Evolutionary conservation across 1,140 invertebrate species (phyloP).

Genomic region (Marisa cornuarietis): DNA sequence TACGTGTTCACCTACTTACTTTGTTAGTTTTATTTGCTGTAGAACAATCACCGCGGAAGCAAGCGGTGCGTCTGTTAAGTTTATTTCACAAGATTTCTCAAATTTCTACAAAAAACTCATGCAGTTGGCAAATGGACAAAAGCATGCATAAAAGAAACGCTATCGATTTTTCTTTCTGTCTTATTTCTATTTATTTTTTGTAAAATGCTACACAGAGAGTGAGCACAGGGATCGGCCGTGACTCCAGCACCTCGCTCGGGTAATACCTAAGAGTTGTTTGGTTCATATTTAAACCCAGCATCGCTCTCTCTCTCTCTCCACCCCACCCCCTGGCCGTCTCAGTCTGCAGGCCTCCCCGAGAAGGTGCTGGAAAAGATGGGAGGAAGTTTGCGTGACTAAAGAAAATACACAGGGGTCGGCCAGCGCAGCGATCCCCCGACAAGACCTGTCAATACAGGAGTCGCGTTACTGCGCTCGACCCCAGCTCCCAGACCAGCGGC

Average conservation of each 20-base stretch:
- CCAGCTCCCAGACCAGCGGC: no score
- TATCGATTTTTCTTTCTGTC: no score
- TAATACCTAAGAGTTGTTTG: not conserved
- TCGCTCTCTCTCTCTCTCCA: not conserved
- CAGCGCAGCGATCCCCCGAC: conserved; percentile 7
- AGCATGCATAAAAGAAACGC: not conserved
- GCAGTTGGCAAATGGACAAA: not conserved
- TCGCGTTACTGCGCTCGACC: not conserved
- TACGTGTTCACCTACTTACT: no score
- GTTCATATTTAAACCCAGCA: not conserved
- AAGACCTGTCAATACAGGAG: conserved; percentile 16
- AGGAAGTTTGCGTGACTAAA: conserved; percentile 19
- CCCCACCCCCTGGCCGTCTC: not conserved
- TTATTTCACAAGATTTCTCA: no score
- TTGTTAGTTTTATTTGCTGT: no score
- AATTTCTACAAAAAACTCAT: not conserved
- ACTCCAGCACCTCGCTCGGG: not conserved
- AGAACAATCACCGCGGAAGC: no score
- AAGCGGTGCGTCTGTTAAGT: no score
- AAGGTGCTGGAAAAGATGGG: conserved; percentile 5
- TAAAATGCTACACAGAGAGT: not conserved
- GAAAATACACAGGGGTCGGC: conserved; percentile 21
- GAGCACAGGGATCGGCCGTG: not conserved
- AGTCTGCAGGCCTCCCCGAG: not conserved
- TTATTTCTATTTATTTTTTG: not conserved